Conservation (phyloP, 2,797 vertebrate species). For the Meriones psammophilus region DNA sequence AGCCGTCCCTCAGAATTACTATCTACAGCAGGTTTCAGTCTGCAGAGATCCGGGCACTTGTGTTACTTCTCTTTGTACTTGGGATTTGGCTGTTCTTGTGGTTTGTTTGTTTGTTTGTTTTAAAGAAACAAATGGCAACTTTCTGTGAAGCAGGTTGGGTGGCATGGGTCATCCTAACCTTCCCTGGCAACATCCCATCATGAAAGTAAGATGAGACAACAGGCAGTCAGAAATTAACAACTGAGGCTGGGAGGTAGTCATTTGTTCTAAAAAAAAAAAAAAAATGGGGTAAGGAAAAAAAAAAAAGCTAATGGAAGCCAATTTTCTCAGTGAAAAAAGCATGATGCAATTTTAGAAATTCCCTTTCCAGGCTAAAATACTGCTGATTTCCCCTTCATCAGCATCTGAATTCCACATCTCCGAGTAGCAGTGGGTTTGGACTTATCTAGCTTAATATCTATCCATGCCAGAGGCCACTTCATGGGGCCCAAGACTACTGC, state of each 20-base stretch:
- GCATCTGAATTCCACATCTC: neutral
- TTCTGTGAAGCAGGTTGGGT: neutral
- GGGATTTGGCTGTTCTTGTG: neutral
- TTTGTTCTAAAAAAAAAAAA: neutral
- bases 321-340: conserved; percentile 28
- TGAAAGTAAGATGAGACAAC: neutral
- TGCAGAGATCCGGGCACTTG: conserved; percentile 12
- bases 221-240: neutral
- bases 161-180: neutral
- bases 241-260: neutral
- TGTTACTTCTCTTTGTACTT: conserved; percentile 31
- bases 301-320: neutral
- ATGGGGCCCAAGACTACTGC: neutral
- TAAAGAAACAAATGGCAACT: neutral
- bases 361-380: neutral
- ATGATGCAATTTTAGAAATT: neutral
- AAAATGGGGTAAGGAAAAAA: no score
- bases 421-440: neutral
- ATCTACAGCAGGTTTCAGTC: conserved; percentile 58
- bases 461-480: neutral
- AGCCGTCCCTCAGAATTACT: conserved; percentile 63
- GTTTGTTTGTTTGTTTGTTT: neutral
- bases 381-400: accelerated
- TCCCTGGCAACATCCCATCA: neutral
- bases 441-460: neutral